A percentile compares a stretch with the other conserved stretches of the same genome.
These are phyloP conservation scores for Rhinella marina DNA, from an alignment of 2,797 vertebrate species.

Conservation along the genomic window DNA sequence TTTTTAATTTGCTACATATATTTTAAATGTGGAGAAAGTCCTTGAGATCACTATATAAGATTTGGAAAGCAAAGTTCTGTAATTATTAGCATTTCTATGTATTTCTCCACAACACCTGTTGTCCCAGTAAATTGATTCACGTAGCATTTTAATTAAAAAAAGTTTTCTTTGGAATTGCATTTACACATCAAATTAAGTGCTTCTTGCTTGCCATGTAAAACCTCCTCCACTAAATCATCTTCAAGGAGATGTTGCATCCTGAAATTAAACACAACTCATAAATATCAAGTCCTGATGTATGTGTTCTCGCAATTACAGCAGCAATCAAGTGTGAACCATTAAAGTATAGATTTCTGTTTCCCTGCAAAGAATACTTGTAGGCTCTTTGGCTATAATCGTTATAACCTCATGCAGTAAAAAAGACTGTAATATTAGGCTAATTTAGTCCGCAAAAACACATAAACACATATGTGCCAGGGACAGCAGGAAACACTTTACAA, in stretches of 20 bases:
- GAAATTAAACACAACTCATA: slow-evolving; percentile 57
- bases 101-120: slow-evolving; percentile 55
- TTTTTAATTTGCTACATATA: background rate
- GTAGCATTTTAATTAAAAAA: slow-evolving; percentile 59
- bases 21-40: slow-evolving; percentile 7
- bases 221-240: slow-evolving; percentile 54
- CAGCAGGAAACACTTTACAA: background rate
- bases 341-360: slow-evolving; percentile 42
- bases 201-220: slow-evolving; percentile 44
- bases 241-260: slow-evolving; percentile 53
- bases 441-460: background rate
- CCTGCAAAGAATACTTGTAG: slow-evolving; percentile 41
- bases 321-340: slow-evolving; percentile 51
- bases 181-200: slow-evolving; percentile 59
- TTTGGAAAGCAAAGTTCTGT: slow-evolving; percentile 26
- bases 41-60: slow-evolving; percentile 32
- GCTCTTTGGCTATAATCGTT: background rate
- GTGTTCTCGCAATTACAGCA: slow-evolving; percentile 52
- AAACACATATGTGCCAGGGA: background rate
- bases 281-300: slow-evolving; percentile 55
- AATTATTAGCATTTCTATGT: slow-evolving; percentile 51
- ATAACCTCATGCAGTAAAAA: background rate
- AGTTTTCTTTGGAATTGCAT: slow-evolving; percentile 47
- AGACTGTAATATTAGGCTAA: background rate
- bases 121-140: slow-evolving; percentile 60